A percentile compares a stretch with the other conserved stretches of the same genome.
Conservation (phyloP, 2,113 vertebrate genomes). For the Sylvilagus bachmani region DNA sequence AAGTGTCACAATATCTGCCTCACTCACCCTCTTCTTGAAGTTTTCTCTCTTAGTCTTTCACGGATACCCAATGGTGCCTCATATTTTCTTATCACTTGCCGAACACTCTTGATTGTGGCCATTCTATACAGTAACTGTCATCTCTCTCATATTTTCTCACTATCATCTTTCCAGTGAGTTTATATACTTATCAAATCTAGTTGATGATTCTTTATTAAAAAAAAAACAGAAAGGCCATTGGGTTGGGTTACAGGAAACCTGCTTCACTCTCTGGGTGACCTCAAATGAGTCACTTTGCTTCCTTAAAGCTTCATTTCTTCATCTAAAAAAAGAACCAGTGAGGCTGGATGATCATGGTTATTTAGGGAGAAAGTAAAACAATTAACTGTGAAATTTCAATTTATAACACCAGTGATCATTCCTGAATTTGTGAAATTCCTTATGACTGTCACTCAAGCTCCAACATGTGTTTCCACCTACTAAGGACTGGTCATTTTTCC, state of each 20-base stretch:
- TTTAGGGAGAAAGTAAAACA: slow-evolving; percentile 3
- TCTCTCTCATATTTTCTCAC: not conserved
- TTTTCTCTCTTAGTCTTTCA: not conserved
- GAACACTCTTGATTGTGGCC: not conserved
- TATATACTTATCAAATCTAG: not conserved
- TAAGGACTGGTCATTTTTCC: not conserved
- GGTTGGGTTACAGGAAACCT: not conserved
- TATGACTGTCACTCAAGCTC: not conserved
- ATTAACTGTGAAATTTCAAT: not conserved
- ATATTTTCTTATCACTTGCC: not conserved
- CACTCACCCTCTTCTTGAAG: not conserved
- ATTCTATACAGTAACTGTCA: not conserved
- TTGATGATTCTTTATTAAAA: not conserved
- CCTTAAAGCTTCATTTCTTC: not conserved
- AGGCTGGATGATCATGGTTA: not conserved
- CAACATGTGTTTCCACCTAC: not conserved
- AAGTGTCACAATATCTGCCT: too few species aligned
- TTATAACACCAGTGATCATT: not conserved
- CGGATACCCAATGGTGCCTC: not conserved
- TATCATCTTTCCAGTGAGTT: not conserved
- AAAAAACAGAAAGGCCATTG: not conserved
- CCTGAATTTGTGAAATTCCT: not conserved
- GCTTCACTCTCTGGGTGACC: not conserved
- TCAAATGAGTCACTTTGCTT: not conserved
- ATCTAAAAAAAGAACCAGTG: not conserved